These are phyloP conservation scores for Erethizon dorsatum DNA, from an alignment of 2,797 vertebrate genomes.

Conservation along the genomic window DNA sequence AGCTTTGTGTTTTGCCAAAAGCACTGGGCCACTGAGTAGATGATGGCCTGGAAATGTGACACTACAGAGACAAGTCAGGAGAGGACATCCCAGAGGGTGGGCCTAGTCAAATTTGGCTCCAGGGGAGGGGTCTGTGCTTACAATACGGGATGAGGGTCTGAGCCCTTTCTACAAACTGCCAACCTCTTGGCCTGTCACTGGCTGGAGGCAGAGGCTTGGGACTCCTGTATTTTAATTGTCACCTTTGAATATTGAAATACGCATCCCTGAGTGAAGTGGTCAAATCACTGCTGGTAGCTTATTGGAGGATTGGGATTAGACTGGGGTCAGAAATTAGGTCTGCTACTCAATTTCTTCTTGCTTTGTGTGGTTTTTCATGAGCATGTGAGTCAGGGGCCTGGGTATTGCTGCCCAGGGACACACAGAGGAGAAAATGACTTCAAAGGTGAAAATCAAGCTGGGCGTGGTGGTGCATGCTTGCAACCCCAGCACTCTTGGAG, in stretches of 20 bases:
- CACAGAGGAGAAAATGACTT: not conserved
- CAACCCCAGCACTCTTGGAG: not conserved
- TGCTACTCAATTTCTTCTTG: not conserved
- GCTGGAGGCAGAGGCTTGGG: not conserved
- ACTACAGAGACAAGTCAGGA: not conserved
- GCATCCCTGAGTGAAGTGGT: not conserved
- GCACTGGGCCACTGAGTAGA: not conserved
- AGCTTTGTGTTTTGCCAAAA: not conserved
- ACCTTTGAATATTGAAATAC: slow-evolving; percentile 35
- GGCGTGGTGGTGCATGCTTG: not conserved
- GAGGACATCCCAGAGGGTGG: not conserved
- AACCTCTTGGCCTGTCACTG: slow-evolving; percentile 36
- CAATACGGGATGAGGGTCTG: not conserved
- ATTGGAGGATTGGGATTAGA: slow-evolving; percentile 27
- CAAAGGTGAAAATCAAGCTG: not conserved
- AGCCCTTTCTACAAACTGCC: not conserved
- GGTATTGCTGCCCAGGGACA: not conserved
- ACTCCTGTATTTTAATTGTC: slow-evolving; percentile 13
- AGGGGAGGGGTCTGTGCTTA: not conserved
- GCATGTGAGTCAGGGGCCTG: rapidly evolving
- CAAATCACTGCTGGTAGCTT: not conserved
- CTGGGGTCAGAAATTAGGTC: slow-evolving; percentile 51
- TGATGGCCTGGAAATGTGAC: not conserved
- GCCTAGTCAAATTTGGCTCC: too few species aligned
- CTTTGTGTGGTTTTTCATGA: not conserved